These are phyloP conservation scores for Charanyca ferruginea DNA, from an alignment of 2,888 invertebrate species.

Conservation along the genomic window DNA sequence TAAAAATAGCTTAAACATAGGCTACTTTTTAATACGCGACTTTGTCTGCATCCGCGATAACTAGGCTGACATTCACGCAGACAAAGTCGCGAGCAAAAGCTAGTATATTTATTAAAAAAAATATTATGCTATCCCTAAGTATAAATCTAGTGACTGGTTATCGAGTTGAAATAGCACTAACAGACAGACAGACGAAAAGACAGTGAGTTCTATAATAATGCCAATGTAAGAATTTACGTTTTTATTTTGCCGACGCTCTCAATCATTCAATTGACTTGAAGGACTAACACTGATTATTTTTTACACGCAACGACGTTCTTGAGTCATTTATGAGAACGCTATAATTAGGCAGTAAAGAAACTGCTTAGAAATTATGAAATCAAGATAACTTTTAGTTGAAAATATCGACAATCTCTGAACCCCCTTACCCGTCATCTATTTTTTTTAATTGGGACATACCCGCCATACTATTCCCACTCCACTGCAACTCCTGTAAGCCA, in stretches of 20 bases:
- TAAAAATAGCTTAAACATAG: too few relatives aligned
- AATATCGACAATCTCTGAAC: too few relatives aligned
- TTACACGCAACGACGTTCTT: constrained; percentile 16
- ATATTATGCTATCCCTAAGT: too few relatives aligned
- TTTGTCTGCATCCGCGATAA: too few relatives aligned
- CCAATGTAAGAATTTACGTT: background rate
- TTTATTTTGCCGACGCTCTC: background rate
- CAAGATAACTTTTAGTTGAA: background rate
- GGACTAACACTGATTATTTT: constrained; percentile 32
- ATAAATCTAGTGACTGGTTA: background rate
- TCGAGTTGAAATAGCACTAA: background rate
- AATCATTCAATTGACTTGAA: constrained; percentile 38
- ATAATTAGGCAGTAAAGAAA: background rate
- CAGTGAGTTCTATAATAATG: background rate
- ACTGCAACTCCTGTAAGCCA: too few relatives aligned
- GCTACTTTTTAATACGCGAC: too few relatives aligned
- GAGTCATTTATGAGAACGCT: constrained; percentile 4
- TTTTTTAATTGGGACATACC: too few relatives aligned
- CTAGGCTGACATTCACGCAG: too few relatives aligned
- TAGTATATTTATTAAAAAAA: too few relatives aligned
- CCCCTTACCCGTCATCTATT: too few relatives aligned
- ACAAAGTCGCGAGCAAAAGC: too few relatives aligned
- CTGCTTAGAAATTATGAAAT: background rate
- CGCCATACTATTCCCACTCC: too few relatives aligned
- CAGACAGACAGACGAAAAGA: background rate